phyloP scores from a whole-genome alignment of 2,888 invertebrate species.

The Euphydryas editha region DNA sequence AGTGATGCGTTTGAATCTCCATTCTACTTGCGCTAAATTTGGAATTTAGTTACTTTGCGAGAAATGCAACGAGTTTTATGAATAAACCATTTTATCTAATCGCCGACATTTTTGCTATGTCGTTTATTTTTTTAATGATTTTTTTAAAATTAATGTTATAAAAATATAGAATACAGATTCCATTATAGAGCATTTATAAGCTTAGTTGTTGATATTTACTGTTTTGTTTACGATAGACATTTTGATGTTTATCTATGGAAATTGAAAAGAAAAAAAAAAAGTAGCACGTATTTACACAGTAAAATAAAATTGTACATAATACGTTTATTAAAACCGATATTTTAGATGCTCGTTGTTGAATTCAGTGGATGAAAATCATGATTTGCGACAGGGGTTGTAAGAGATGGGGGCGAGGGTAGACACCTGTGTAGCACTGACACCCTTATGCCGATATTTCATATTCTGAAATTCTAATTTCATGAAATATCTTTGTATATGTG shows the following conservation, averaged over 20 bases:
- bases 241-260: too few relatives aligned
- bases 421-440: conserved; percentile 45
- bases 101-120: conserved; percentile 10
- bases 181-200: too few relatives aligned
- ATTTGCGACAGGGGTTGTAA: conserved; percentile 41
- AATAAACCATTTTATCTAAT: conserved; percentile 26
- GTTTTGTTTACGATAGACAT: too few relatives aligned
- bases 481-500: conserved; percentile 24
- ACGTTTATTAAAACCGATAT: background rate
- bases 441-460: conserved; percentile 44
- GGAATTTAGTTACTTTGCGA: conserved; percentile 57
- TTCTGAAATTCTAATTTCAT: conserved; percentile 30
- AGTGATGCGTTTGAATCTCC: conserved; percentile 51
- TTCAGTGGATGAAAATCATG: conserved; percentile 43
- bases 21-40: conserved; percentile 72
- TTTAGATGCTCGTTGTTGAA: conserved; percentile 37
- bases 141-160: background rate
- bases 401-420: conserved; percentile 39
- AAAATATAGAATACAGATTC: too few relatives aligned
- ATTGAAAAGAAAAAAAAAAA: background rate
- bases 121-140: background rate
- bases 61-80: conserved; percentile 22
- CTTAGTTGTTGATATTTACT: too few relatives aligned
- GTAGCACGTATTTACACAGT: too few relatives aligned
- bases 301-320: background rate